These are phyloP conservation scores for Sarcophaga variegata DNA, from an alignment of 2,888 invertebrate species.

Conservation along the genomic window DNA sequence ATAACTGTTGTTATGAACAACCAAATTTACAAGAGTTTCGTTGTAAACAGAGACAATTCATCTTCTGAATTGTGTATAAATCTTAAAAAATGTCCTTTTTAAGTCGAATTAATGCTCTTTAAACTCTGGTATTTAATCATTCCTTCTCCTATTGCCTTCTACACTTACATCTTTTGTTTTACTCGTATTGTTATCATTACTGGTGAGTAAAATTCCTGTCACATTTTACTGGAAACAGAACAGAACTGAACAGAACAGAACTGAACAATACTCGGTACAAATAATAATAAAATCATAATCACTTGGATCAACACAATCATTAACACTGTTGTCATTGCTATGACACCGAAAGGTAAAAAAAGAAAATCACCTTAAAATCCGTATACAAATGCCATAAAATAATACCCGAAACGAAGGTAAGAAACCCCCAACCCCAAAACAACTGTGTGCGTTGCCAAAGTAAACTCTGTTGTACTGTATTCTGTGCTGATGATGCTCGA, in stretches of 20 bases:
- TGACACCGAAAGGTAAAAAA: conserved; percentile 56
- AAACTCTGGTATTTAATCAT: conserved; percentile 30
- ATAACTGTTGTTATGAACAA: too few relatives aligned
- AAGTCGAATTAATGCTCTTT: conserved; percentile 49
- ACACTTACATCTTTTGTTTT: background rate
- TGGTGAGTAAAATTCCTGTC: conserved; percentile 27
- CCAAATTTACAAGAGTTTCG: too few relatives aligned
- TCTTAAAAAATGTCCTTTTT: conserved; percentile 41
- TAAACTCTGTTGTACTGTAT: conserved; percentile 12
- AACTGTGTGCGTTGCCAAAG: background rate
- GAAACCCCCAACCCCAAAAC: conserved; percentile 18
- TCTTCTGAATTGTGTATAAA: background rate
- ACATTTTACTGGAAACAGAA: conserved; percentile 33
- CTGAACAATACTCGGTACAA: conserved; percentile 64
- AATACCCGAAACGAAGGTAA: conserved; percentile 23
- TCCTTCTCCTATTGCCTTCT: background rate
- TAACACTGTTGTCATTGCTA: conserved; percentile 77
- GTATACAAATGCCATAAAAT: conserved; percentile 49
- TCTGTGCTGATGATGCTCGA: background rate
- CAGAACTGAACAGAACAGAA: conserved; percentile 11
- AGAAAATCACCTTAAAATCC: conserved; percentile 60
- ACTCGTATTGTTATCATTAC: background rate
- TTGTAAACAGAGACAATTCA: background rate
- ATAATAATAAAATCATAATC: conserved; percentile 81
- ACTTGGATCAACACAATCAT: conserved; percentile 80